These are phyloP conservation scores for Ceyx melanurus DNA, from an alignment of 2,113 vertebrate species.

Conservation along the genomic window DNA sequence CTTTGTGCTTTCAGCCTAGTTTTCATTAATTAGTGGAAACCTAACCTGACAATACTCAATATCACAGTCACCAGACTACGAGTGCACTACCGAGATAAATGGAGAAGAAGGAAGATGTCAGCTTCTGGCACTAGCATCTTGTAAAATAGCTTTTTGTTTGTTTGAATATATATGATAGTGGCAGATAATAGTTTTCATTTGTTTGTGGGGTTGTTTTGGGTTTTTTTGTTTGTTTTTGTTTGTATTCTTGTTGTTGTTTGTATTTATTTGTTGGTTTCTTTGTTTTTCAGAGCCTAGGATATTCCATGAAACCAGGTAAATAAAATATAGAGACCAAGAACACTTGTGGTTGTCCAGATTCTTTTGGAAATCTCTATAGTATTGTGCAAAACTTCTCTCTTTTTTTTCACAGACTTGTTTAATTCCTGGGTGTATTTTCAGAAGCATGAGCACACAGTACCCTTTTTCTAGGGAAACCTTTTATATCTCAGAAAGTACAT, in stretches of 20 bases:
- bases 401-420: neutral
- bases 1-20: conserved; percentile 57
- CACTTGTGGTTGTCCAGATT: neutral
- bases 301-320: neutral
- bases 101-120: conserved; percentile 32
- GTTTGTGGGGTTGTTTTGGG: too few relatives aligned
- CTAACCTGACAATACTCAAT: conserved; percentile 51
- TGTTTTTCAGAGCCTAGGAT: neutral
- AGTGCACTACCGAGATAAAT: conserved; percentile 59
- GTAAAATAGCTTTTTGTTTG: neutral
- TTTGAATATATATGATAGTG: neutral
- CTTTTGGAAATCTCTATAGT: neutral
- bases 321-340: neutral
- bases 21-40: conserved; percentile 61
- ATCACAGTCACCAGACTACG: conserved; percentile 49
- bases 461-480: neutral
- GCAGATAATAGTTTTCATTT: neutral
- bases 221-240: too few relatives aligned
- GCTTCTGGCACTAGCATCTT: neutral
- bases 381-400: neutral
- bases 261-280: neutral
- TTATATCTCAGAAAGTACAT: neutral
- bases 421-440: neutral
- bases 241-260: neutral
- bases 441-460: neutral